Conservation (phyloP, 2,797 vertebrate genomes). For the Eulemur albifrons region DNA sequence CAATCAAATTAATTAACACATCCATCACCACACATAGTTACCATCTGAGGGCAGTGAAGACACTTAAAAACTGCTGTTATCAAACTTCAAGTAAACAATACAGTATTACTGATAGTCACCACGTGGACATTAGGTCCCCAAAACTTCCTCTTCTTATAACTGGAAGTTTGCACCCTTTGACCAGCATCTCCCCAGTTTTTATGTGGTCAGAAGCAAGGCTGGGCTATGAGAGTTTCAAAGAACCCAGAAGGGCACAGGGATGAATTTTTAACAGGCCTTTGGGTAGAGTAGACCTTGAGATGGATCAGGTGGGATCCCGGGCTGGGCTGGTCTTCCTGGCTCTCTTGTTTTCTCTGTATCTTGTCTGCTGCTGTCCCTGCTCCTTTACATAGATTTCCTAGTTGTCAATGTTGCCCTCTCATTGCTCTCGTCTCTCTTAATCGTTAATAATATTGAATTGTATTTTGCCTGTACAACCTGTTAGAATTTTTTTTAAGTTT, state of each 20-base stretch:
- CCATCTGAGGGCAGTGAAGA: background rate
- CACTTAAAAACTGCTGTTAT: background rate
- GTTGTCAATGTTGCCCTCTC: background rate
- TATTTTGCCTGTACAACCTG: background rate
- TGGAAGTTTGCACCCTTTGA: background rate
- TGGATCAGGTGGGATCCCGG: background rate
- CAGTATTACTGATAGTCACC: background rate
- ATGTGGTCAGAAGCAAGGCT: background rate
- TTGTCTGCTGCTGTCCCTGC: background rate
- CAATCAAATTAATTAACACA: background rate
- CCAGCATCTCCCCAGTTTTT: background rate
- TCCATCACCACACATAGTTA: background rate
- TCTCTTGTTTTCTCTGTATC: background rate
- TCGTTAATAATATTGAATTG: background rate
- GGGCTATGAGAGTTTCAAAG: background rate
- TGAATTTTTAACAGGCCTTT: background rate
- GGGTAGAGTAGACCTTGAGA: background rate
- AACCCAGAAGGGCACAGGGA: background rate
- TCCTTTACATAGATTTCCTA: background rate
- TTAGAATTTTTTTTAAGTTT: background rate
- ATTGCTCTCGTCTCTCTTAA: background rate
- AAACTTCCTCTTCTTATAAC: background rate
- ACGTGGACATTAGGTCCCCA: background rate
- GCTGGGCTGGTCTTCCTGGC: background rate
- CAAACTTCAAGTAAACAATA: background rate